A percentile compares a stretch with the other conserved stretches of the same genome.
phyloP scores from a whole-genome alignment of 2,113 vertebrate genomes.

The Neogale vison region DNA sequence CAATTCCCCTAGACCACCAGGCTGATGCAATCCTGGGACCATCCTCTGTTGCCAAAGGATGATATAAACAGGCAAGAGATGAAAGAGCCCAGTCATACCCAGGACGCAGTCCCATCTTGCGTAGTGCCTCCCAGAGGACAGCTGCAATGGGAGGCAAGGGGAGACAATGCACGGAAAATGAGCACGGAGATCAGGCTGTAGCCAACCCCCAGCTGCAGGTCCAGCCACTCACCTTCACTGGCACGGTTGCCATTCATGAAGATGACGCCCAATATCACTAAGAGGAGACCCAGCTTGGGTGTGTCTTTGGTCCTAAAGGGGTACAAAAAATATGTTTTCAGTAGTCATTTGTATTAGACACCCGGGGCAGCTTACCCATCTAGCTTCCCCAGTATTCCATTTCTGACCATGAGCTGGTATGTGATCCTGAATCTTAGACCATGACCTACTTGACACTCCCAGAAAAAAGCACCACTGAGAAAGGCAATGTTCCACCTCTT shows the following conservation, averaged over 20 bases:
- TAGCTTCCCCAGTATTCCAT: background rate
- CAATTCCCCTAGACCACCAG: conserved; percentile 10
- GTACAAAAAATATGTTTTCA: background rate
- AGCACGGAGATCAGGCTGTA: background rate
- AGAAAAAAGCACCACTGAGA: conserved; percentile 51
- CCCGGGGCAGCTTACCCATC: background rate
- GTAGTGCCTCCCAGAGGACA: conserved; percentile 85
- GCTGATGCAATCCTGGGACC: conserved; percentile 48
- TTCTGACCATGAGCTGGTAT: background rate
- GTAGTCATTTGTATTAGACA: conserved; percentile 7
- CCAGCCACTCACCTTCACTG: conserved; percentile 86
- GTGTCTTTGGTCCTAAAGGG: conserved; percentile 80
- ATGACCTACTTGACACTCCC: conserved; percentile 27
- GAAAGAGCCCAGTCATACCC: conserved; percentile 79
- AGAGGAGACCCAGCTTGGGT: conserved; percentile 91
- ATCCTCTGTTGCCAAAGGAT: conserved; percentile 58
- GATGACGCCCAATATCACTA: conserved; percentile 90
- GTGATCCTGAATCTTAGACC: conserved; percentile 5
- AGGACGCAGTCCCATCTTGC: conserved; percentile 81
- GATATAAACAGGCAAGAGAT: conserved; percentile 41
- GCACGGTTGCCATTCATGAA: conserved; percentile 95
- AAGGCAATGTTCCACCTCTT: conserved; percentile 31
- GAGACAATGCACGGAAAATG: conserved; percentile 42
- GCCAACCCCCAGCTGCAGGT: background rate
- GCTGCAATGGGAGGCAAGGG: conserved; percentile 71